phyloP scores from a whole-genome alignment of 92 coral and sea anemone genomes.

The Palythoa caribaeorum region DNA sequence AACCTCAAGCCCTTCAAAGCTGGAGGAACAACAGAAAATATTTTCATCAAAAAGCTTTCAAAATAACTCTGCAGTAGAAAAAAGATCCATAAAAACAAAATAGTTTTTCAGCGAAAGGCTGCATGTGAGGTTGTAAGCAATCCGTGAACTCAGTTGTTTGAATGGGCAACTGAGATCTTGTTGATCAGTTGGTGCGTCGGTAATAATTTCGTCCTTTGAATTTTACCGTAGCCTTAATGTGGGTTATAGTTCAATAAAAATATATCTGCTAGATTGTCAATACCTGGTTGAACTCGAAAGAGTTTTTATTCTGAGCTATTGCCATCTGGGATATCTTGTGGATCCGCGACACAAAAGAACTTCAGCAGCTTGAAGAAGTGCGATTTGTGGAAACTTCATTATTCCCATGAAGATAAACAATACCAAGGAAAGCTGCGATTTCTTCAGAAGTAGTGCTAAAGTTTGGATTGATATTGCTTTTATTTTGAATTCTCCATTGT shows the following conservation, averaged over 20 bases:
- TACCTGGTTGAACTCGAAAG: neutral
- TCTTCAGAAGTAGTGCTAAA: neutral
- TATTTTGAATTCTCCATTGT: too few relatives aligned
- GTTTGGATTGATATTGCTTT: neutral
- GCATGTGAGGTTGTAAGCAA: neutral
- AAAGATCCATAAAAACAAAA: neutral
- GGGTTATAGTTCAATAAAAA: conserved; percentile 22
- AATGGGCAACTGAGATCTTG: neutral
- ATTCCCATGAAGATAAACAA: neutral
- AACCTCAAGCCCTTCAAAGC: too few relatives aligned
- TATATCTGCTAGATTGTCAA: neutral
- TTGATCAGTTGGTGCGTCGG: neutral
- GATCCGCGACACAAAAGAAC: neutral
- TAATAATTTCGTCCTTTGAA: conserved; percentile 1
- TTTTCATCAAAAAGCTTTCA: neutral
- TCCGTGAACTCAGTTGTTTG: neutral
- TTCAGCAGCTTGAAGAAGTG: neutral
- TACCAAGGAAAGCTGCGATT: conserved; percentile 5
- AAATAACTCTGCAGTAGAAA: neutral
- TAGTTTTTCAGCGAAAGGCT: neutral
- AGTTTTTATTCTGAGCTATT: conserved; percentile 3
- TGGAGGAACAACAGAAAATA: too few relatives aligned
- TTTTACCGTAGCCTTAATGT: conserved; percentile 47
- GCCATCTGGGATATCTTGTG: conserved; percentile 3
- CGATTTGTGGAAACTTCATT: neutral